A percentile compares a stretch with the other conserved stretches of the same genome.
These are phyloP conservation scores for Ferrisia virgata DNA, from an alignment of 2,888 invertebrate genomes.

Conservation along the genomic window DNA sequence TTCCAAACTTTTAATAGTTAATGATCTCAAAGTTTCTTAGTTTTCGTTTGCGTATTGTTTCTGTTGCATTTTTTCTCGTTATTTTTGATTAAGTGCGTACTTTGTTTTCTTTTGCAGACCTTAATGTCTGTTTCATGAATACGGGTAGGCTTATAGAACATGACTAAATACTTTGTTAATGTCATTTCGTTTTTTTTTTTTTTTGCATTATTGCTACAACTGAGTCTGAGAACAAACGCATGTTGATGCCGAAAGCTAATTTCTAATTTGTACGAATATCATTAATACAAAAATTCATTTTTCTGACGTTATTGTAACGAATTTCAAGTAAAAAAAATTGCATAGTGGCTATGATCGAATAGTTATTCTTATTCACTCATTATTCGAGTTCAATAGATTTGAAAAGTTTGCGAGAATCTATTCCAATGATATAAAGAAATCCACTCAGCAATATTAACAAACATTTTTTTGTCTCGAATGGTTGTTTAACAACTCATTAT, in stretches of 20 bases:
- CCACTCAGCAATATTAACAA: too few species aligned
- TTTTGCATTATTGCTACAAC: not conserved
- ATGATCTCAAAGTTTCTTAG: not conserved
- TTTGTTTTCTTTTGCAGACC: not conserved
- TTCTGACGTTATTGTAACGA: not conserved
- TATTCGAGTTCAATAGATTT: too few species aligned
- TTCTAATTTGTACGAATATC: not conserved
- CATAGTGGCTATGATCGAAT: too few species aligned
- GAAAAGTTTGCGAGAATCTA: too few species aligned
- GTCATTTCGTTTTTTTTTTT: not conserved
- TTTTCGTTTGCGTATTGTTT: not conserved
- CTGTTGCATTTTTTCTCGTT: not conserved
- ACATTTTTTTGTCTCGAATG: too few species aligned
- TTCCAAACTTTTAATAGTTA: constrained; percentile 11
- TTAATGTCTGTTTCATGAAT: not conserved
- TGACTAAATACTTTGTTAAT: not conserved
- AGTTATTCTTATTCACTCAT: too few species aligned
- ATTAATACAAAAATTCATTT: not conserved
- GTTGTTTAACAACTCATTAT: too few species aligned
- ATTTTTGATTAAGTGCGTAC: not conserved
- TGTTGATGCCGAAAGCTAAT: not conserved
- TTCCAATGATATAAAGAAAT: too few species aligned
- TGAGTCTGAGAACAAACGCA: not conserved
- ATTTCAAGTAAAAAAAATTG: too few species aligned
- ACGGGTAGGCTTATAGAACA: not conserved